These are phyloP conservation scores for Crax fasciolata DNA, from an alignment of 2,797 vertebrate genomes.

Conservation along the genomic window DNA sequence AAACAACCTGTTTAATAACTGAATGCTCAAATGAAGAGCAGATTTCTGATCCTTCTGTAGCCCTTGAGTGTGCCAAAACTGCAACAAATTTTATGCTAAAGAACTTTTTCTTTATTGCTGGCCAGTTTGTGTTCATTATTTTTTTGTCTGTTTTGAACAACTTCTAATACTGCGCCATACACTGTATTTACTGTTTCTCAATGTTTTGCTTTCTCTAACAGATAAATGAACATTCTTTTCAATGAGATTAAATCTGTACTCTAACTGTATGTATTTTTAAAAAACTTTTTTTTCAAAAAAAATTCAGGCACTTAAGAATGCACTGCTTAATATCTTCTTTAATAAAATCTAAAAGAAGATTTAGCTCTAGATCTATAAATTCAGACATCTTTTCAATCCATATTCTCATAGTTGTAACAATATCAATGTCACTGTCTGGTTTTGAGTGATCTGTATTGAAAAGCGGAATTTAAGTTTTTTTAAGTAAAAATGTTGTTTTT, in stretches of 20 bases:
- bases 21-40: background rate
- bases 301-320: background rate
- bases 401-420: background rate
- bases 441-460: background rate
- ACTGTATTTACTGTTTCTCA: background rate
- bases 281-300: rapidly evolving
- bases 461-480: background rate
- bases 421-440: background rate
- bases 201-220: background rate
- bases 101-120: background rate
- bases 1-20: background rate
- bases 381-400: background rate
- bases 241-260: background rate
- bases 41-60: background rate
- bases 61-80: background rate
- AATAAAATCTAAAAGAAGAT: background rate
- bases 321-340: background rate
- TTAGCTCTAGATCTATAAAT: background rate
- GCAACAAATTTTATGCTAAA: background rate
- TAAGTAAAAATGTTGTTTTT: background rate
- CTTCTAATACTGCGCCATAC: background rate
- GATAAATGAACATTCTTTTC: background rate
- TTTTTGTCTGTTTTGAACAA: background rate
- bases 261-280: background rate
- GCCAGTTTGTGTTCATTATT: background rate